These are phyloP conservation scores for Polypterus bichir DNA, from an alignment of 2,113 vertebrate species.

Conservation along the genomic window DNA sequence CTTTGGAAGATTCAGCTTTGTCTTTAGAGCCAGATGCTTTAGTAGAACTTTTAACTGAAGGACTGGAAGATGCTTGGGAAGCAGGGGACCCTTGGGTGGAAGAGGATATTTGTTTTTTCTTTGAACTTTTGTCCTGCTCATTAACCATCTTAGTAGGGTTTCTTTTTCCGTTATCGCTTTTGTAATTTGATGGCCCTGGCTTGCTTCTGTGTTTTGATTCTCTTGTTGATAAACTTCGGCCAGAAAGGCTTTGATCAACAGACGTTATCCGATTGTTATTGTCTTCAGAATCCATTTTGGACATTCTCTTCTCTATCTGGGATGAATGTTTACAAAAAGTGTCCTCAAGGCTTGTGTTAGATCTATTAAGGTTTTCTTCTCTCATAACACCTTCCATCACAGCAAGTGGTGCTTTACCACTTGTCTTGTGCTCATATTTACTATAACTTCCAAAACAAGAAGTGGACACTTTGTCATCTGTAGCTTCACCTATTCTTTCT, in stretches of 20 bases:
- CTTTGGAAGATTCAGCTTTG: slow-evolving; percentile 49
- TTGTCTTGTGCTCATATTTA: slow-evolving; percentile 59
- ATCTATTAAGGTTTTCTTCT: slow-evolving; percentile 54
- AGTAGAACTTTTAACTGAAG: slow-evolving; percentile 49
- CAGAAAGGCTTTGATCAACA: slow-evolving; percentile 75
- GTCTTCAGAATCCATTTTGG: slow-evolving; percentile 62
- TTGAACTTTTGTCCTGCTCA: slow-evolving; percentile 61
- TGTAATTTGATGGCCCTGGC: slow-evolving; percentile 35
- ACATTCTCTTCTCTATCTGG: slow-evolving; percentile 47
- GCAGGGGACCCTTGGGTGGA: slow-evolving; percentile 47
- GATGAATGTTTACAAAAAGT: slow-evolving; percentile 47
- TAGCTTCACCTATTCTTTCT: slow-evolving; percentile 79
- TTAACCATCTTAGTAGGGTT: slow-evolving; percentile 39
- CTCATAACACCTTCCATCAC: slow-evolving; percentile 70
- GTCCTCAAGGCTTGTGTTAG: slow-evolving; percentile 42
- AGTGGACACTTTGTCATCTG: slow-evolving; percentile 77
- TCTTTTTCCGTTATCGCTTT: slow-evolving; percentile 49
- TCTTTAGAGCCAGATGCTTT: slow-evolving; percentile 42
- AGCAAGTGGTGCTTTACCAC: slow-evolving; percentile 71
- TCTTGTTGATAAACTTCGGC: slow-evolving; percentile 66
- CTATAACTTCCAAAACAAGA: slow-evolving; percentile 77
- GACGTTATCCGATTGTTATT: slow-evolving; percentile 83
- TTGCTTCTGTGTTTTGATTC: slow-evolving; percentile 61
- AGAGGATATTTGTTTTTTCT: slow-evolving; percentile 58
- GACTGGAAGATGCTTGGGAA: slow-evolving; percentile 48